These are phyloP conservation scores for Harpegnathos saltator DNA, from an alignment of 1,140 invertebrate genomes.

Conservation along the genomic window DNA sequence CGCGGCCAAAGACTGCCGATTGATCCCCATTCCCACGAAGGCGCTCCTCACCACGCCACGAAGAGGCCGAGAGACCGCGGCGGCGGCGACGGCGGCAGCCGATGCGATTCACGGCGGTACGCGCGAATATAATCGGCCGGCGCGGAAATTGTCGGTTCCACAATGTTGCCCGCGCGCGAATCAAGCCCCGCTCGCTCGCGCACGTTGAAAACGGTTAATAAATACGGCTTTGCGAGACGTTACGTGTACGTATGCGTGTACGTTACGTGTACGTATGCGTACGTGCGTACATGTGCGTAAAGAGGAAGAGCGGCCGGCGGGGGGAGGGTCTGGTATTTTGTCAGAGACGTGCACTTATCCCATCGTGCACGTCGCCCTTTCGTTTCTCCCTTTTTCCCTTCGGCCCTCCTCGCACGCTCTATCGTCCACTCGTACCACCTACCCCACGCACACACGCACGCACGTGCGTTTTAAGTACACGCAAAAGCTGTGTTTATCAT, in stretches of 20 bases:
- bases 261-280: neutral
- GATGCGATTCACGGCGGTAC: constrained; percentile 7
- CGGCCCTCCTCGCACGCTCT: constrained; percentile 37
- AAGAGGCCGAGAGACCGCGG: neutral
- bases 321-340: constrained; percentile 39
- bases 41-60: too few species aligned
- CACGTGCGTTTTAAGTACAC: constrained; percentile 68
- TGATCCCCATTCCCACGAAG: constrained; percentile 52
- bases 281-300: constrained; percentile 48
- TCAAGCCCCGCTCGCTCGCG: constrained; percentile 10
- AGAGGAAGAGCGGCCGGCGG: neutral
- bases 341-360: constrained; percentile 62
- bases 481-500: constrained; percentile 78
- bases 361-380: constrained; percentile 54
- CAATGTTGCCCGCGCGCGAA: constrained; percentile 28
- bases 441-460: constrained; percentile 23
- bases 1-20: constrained; percentile 12
- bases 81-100: too few species aligned
- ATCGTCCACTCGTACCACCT: constrained; percentile 36
- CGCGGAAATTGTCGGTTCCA: constrained; percentile 49
- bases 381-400: constrained; percentile 50
- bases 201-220: constrained; percentile 47
- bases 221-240: constrained; percentile 37
- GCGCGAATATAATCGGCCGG: constrained; percentile 28
- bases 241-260: neutral